Evolutionary conservation across 2,113 vertebrate genomes (phyloP).

Genomic region (Grus americana): DNA sequence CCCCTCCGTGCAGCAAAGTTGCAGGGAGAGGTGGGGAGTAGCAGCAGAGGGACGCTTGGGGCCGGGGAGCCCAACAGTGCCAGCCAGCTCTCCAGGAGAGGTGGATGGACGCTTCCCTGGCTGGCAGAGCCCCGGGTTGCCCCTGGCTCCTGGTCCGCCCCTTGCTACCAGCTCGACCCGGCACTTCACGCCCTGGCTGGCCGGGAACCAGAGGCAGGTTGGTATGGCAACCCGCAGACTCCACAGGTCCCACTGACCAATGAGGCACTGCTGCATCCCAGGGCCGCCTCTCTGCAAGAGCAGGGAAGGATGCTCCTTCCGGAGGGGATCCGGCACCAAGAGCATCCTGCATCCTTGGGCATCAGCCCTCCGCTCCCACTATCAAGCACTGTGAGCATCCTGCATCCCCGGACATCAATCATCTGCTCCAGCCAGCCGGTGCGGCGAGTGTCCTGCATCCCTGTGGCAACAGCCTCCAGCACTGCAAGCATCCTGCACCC

Average conservation of each 20-base stretch:
- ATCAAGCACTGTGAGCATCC: not conserved
- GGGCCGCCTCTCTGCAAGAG: slow-evolving; percentile 46
- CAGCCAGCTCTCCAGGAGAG: not conserved
- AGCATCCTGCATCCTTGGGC: not conserved
- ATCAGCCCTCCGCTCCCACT: not conserved
- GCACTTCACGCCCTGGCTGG: slow-evolving; percentile 54
- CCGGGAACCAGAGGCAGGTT: slow-evolving; percentile 71
- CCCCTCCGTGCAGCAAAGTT: not conserved
- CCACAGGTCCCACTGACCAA: slow-evolving; percentile 77
- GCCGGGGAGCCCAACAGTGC: not conserved
- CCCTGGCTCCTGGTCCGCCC: slow-evolving; percentile 44
- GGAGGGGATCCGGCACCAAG: not conserved
- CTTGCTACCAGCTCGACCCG: slow-evolving; percentile 55
- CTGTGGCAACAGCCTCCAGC: not conserved
- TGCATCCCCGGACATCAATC: not conserved
- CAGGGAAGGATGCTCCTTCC: slow-evolving; percentile 25
- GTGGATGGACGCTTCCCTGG: not conserved
- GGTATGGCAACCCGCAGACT: slow-evolving; percentile 82
- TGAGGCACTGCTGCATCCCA: slow-evolving; percentile 56
- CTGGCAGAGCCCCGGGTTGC: not conserved
- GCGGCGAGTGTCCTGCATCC: not conserved
- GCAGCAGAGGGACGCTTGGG: not conserved
- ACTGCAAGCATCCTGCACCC: not conserved
- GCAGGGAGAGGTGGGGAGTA: not conserved
- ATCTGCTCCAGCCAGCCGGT: not conserved